These are phyloP conservation scores for Eriosoma lanigerum DNA, from an alignment of 1,140 invertebrate species.

Conservation along the genomic window DNA sequence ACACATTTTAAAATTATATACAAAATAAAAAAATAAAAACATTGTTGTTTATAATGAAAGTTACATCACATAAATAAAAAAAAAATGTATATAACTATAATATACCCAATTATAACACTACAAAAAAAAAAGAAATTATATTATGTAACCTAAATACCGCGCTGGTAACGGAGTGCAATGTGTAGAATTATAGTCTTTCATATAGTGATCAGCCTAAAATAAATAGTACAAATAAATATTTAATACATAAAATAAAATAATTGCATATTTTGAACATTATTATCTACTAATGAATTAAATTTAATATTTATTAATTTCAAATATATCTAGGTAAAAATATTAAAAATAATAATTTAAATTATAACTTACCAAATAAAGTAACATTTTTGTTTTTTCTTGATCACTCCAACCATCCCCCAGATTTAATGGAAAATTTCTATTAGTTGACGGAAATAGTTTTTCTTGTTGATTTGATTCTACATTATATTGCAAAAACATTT, in stretches of 20 bases:
- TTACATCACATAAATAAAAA: too few species aligned
- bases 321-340: too few species aligned
- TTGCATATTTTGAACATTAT: too few species aligned
- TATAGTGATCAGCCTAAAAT: conserved; percentile 74
- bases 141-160: conserved; percentile 26
- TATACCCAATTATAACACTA: neutral
- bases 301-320: too few species aligned
- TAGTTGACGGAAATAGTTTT: conserved; percentile 4
- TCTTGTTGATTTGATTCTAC: conserved; percentile 17
- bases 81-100: neutral
- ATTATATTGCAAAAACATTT: conserved; percentile 13
- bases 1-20: too few species aligned
- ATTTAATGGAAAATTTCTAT: conserved; percentile 28
- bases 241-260: conserved; percentile 35
- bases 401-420: conserved; percentile 24
- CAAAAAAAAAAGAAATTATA: too few species aligned
- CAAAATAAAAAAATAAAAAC: too few species aligned
- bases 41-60: neutral
- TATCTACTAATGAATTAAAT: too few species aligned
- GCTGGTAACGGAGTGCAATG: conserved; percentile 80
- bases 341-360: too few species aligned
- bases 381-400: conserved; percentile 34
- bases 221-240: conserved; percentile 55
- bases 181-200: conserved; percentile 81
- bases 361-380: conserved; percentile 37